Evolutionary conservation across 2,113 vertebrate species (phyloP), one percentile per base, ranked within the genome.

Genomic region (Ceratotherium simum): DNA sequence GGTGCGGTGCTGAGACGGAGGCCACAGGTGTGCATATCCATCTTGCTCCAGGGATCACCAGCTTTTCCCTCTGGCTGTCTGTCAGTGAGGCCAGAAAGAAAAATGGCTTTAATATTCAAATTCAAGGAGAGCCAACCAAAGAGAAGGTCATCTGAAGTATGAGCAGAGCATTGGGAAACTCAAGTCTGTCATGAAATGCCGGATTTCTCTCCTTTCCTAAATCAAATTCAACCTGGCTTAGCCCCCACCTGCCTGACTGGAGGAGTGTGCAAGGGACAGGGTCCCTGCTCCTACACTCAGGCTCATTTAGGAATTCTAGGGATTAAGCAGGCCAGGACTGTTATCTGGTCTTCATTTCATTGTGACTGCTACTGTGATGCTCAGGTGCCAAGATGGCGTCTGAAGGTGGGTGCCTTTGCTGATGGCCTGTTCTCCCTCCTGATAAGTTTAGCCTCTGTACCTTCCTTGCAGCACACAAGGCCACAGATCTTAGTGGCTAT

Each of bases 91-190:
- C 73, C 78, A 64, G 70, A 64, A 94, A 97, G 92, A 95, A 96
- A 96, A 95, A 95, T 90, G 51, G 21, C 75, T 79, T 94, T 70
- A 31, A 54, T 69, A 42, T 92, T 95, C 83, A 83, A 42, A 84
- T 84, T 96, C 91, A 95, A 96, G 88, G 93, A 97, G 29, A 97
- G 67, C n/a, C 75, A 81, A 58, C n/a, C 0, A 0, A 67, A 72
- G 58, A 62, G 39, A 96, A 97, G 87, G 87, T 87, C 93, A 93
- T 70, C 33, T n/a, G 58, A 90, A 60, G 60, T 54, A 51, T 18
- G 87, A 97, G 65, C 69, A 25, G 72, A 72, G 21, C 94, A 29
- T 48, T 79, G 29, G 29, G 39, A 82, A 83, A 91, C 13, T 3
- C 76, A 54, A 23, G 20, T 31, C 4, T 82, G 9, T 56, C 39